Conservation (phyloP, 2,113 vertebrate species). For the Tricholaema leucomelas region DNA sequence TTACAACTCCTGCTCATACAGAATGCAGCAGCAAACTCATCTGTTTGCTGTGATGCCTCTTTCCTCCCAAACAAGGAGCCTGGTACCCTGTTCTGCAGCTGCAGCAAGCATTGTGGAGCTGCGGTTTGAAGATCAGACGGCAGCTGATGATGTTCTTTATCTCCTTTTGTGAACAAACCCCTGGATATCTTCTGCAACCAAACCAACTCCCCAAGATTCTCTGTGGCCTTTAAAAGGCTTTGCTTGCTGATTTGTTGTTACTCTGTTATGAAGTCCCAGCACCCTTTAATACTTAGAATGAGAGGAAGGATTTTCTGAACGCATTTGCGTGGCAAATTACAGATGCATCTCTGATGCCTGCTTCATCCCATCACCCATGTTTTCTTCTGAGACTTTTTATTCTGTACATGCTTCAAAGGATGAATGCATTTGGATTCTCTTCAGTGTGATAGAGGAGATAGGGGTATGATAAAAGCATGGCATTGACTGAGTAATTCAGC, state of each 20-base stretch:
- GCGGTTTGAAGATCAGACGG: neutral
- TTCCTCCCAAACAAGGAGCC: neutral
- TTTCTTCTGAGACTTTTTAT: neutral
- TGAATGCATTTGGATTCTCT: neutral
- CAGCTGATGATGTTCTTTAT: neutral
- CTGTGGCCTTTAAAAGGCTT: neutral
- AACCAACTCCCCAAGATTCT: neutral
- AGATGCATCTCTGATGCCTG: neutral
- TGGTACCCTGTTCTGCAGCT: neutral
- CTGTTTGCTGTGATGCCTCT: neutral
- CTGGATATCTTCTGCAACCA: neutral
- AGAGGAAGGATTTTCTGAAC: neutral
- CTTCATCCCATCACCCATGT: neutral
- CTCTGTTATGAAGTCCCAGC: neutral
- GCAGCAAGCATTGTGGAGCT: neutral
- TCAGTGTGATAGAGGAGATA: neutral
- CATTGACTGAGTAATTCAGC: neutral
- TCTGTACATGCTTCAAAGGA: neutral
- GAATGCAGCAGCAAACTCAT: neutral
- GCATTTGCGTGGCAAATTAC: neutral
- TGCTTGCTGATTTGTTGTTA: neutral
- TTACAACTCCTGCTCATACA: neutral
- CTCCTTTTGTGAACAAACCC: neutral
- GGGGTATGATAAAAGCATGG: neutral
- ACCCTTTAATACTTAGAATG: neutral